Evolutionary conservation across 2,797 vertebrate genomes (phyloP).

Genomic region (Aeoliscus strigatus): DNA sequence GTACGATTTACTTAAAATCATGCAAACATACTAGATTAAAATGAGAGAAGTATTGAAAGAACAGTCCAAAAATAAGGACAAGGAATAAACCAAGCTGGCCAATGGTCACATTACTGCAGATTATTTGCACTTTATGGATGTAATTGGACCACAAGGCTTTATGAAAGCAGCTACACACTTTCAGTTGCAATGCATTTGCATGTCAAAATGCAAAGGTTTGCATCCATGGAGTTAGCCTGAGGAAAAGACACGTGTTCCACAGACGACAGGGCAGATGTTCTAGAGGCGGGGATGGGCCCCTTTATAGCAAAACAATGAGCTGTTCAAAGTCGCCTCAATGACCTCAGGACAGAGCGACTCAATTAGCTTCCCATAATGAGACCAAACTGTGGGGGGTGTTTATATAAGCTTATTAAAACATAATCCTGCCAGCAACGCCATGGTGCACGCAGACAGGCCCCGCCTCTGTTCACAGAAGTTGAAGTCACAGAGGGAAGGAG

Average conservation of each 20-base stretch:
- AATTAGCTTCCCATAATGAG: constrained; percentile 68
- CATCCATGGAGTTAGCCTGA: constrained; percentile 28
- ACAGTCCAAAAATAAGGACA: too few species aligned
- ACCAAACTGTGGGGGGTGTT: constrained; percentile 55
- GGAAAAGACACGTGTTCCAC: constrained; percentile 49
- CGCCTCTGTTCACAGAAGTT: constrained; percentile 18
- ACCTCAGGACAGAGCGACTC: constrained; percentile 56
- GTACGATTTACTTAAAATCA: too few species aligned
- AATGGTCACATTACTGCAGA: too few species aligned
- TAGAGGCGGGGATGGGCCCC: constrained; percentile 43
- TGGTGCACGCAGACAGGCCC: constrained; percentile 43
- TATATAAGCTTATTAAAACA: constrained; percentile 73
- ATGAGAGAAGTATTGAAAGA: too few species aligned
- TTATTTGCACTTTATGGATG: background rate
- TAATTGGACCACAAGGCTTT: constrained; percentile 10
- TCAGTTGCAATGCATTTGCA: constrained; percentile 7
- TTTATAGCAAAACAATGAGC: constrained; percentile 48
- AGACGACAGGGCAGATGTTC: constrained; percentile 62
- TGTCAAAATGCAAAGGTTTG: constrained; percentile 20
- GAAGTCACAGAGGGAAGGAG: constrained; percentile 6
- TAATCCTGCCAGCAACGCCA: constrained; percentile 54
- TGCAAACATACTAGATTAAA: too few species aligned
- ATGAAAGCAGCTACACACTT: constrained; percentile 7
- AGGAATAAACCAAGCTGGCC: too few species aligned
- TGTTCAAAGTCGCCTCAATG: constrained; percentile 54